Percentiles rank a stretch among this genome's conserved stretches.
These are phyloP conservation scores for Tenthredo distinguenda DNA, from an alignment of 2,888 invertebrate genomes.

Conservation along the genomic window DNA sequence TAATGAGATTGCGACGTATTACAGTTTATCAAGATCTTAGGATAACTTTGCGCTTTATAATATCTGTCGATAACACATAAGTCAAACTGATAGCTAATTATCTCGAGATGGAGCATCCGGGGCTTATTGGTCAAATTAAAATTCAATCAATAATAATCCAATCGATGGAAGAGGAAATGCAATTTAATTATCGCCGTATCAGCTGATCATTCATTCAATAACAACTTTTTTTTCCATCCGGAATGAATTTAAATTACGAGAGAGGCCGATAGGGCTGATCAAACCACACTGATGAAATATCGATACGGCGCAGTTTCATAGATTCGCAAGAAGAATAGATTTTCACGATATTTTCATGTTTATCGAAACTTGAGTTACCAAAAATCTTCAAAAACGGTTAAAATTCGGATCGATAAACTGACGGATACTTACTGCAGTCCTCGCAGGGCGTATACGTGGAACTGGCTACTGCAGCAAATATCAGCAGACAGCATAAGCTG, in stretches of 20 bases:
- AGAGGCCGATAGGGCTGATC: no score
- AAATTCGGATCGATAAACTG: background rate
- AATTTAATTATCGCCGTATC: background rate
- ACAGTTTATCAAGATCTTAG: background rate
- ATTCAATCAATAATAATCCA: background rate
- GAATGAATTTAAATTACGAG: background rate
- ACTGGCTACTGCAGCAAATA: background rate
- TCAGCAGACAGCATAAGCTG: background rate
- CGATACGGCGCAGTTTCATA: background rate
- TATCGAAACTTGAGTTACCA: background rate
- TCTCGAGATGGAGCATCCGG: background rate
- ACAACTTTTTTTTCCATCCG: background rate
- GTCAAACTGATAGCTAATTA: background rate
- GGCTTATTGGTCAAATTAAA: background rate
- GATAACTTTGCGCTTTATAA: background rate
- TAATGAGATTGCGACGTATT: background rate
- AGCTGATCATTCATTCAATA: background rate
- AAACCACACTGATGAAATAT: background rate
- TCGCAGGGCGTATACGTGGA: background rate
- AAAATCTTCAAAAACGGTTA: background rate
- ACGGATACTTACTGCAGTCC: background rate
- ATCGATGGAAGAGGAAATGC: background rate
- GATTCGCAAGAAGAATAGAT: background rate
- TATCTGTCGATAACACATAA: background rate
- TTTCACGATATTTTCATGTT: background rate